Evolutionary conservation across 2,888 invertebrate species (phyloP), one percentile per base, ranked within the genome.

Genomic region (Microctonus brassicae): DNA sequence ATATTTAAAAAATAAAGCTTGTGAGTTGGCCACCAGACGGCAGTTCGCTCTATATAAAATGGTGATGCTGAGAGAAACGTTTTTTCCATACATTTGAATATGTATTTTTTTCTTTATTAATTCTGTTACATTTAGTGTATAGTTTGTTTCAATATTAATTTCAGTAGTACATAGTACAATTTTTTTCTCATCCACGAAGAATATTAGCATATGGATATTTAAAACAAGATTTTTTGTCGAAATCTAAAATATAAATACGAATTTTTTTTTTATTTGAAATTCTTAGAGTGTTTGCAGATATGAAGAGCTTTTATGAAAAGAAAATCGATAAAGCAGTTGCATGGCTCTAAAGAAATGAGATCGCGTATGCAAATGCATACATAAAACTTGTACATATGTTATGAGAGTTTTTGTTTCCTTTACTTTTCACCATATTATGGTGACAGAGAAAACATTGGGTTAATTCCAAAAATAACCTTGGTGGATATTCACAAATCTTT

Each of bases 1-100:
- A 2, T 26, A 29, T 29, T 58, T 47, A 13, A 7, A 47, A 70
- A 64, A 57, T 26, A 26, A 47, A 39, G 22, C 60, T 47, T 47
- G 20, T 7, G 5, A 47, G 17, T 7, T 47, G 6, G 7, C 47
- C 47, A 17, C 17, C 17, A 47, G 47, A 47, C 17, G 47, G 47
- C 47, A 17, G 6, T 47, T n/a, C 1, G 7, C 7, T n/a, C n/a
- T n/a, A n/a, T 47, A 47, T 2, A n/a, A 20, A 47, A 47, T 47
- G 47, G 47, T 17, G 17, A 7, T 17, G 17, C n/a, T n/a, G n/a
- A n/a, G n/a, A n/a, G n/a, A n/a, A n/a, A n/a, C n/a, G n/a, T n/a
- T n/a, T n/a, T n/a, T n/a, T n/a, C n/a, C n/a, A n/a, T n/a, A n/a
- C n/a, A n/a, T 29, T 7, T 29, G 7, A 29, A 29, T 5, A 29